A percentile compares a stretch with the other conserved stretches of the same genome.
These are phyloP conservation scores for Carassius auratus DNA, from an alignment of 2,113 vertebrate genomes.

Conservation along the genomic window DNA sequence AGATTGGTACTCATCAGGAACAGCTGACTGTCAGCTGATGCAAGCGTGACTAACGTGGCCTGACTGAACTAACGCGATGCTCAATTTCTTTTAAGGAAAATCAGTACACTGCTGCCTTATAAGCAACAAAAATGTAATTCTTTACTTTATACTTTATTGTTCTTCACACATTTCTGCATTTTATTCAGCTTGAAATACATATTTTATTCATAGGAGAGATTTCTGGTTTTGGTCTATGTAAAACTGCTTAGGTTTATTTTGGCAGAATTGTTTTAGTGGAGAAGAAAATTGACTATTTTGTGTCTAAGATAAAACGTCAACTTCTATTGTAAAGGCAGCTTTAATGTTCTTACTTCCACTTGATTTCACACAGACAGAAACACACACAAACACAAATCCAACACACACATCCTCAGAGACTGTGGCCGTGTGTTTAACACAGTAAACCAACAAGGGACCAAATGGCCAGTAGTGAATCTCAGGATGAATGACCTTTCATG, in stretches of 20 bases:
- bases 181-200: no score
- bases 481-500: background rate
- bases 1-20: no score
- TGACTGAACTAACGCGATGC: no score
- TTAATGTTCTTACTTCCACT: background rate
- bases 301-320: background rate
- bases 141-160: no score
- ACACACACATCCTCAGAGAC: slow-evolving; percentile 5
- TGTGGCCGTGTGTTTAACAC: background rate
- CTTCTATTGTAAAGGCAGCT: background rate
- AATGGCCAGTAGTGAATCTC: background rate
- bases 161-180: no score
- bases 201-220: background rate
- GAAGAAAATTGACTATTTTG: background rate
- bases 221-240: background rate
- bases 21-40: no score
- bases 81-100: no score
- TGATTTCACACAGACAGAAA: slow-evolving; percentile 6
- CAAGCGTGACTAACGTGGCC: no score
- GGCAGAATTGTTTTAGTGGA: background rate
- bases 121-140: no score
- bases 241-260: background rate
- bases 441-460: background rate
- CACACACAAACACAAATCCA: slow-evolving; percentile 35
- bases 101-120: no score